Evolutionary conservation across 2,113 vertebrate genomes (phyloP), one percentile per base, ranked within the genome.

Genomic region (Rhegmatorhina hoffmannsi): DNA sequence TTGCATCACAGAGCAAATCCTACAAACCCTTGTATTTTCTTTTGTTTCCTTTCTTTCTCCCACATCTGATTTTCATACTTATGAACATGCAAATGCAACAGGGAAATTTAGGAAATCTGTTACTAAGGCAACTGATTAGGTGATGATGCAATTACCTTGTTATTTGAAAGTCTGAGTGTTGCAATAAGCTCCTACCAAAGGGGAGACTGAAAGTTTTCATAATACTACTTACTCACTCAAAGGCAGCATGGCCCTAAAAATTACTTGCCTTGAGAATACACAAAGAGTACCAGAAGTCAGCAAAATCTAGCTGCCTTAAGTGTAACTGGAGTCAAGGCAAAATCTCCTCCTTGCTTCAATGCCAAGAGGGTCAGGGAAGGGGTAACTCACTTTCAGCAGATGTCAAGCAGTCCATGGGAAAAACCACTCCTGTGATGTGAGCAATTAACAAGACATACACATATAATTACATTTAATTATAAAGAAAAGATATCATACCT

Each of bases 111-210:
- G 97, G 58, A 95, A 95, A 95, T 96, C 95, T 94, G 97, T 98
- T 98, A 96, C 98, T 97, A 97, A 95, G 97, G 97, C 96, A 96
- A 98, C 97, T 90, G 96, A 97, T 97, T 96, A 97, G 97, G 95
- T 97, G 97, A 83, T 97, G 56, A 93, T 87, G 60, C 96, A 97
- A 92, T 97, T 97, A 97, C 84, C 83, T 91, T 96, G 62, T 94
- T 95, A 94, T 95, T 94, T 95, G 84, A 90, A 95, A 96, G 94
- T 91, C 87, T 95, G 95, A 92, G 56, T 2, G 5, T 89, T 84
- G 73, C 92, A 90, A 36, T 94, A 95, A 84, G 87, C 85, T 96
- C 96, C 95, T 89, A 76, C 58, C 43, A 52, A 95, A 88, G 29
- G 36, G 69, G 9, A 89, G 59, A 69, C 88, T 75, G 14, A 79